Evolutionary conservation across 2,113 vertebrate genomes (phyloP), one percentile per base, ranked within the genome.

Genomic region (Bubo scandiacus): DNA sequence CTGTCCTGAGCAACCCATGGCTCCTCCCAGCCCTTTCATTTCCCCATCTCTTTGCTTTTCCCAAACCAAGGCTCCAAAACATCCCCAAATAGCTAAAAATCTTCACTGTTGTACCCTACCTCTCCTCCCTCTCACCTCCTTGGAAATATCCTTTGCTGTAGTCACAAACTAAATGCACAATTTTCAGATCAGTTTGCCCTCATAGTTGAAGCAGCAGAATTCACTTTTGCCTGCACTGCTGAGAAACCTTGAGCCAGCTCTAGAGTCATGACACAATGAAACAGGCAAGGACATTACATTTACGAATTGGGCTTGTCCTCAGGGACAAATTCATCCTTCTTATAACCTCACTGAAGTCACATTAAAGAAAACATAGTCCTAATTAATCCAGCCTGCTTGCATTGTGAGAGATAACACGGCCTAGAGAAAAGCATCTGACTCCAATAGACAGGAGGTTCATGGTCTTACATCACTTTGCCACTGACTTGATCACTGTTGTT

Each of bases 351-450:
- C 23, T 70, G 45, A 83, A 90, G 62, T 77, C 74, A 86, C 78
- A 80, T 11, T 11, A 77, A 70, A 90, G 78, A 96, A 96, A 96
- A 90, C 3, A 10, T 10, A 89, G 26, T 67, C 75, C 63, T 96
- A 91, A 97, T 94, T 96, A 95, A 94, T 89, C 87, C 92, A 96
- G 42, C 4, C 78, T 88, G 66, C 55, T 96, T 83, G 66, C 89
- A 63, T 90, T 96, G 84, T 1, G 2, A 81, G 88, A 92, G 94
- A 92, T 94, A 96, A 92, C 61, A 73, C 0, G 6, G 81, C 81
- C 95, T 92, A 89, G 78, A 77, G 74, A 91, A 91, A 94, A 73
- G n/a, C 34, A 79, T 82, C 74, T 90, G 74, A 75, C 51, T 90
- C 13, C 0, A 13, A 58, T 54, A 91, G 78, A 73, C 38, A 70